phyloP scores from a whole-genome alignment of 2,888 invertebrate species.

The Epistrophella euchroma region DNA sequence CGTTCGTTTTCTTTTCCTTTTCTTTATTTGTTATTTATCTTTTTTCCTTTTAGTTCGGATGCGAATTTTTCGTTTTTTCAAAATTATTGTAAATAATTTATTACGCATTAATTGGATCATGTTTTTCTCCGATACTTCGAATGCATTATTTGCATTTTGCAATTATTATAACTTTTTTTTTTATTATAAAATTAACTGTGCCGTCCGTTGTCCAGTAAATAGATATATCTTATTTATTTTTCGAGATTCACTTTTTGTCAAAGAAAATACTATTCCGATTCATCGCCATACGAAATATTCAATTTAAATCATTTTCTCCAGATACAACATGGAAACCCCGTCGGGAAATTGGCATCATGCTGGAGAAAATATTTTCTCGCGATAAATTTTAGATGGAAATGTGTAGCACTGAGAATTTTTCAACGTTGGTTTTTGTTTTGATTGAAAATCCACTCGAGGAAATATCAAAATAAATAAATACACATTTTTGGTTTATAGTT shows the following conservation, averaged over 20 bases:
- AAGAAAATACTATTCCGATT: not conserved
- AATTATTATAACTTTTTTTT: constrained; percentile 70
- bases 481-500: constrained; percentile 13
- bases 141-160: constrained; percentile 79
- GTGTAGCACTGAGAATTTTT: constrained; percentile 26
- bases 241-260: constrained; percentile 20
- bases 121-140: constrained; percentile 80
- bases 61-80: constrained; percentile 82
- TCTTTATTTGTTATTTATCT: constrained; percentile 80
- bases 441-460: constrained; percentile 28
- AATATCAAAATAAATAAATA: constrained; percentile 40
- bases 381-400: constrained; percentile 38
- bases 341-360: constrained; percentile 64
- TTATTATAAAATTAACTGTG: not conserved
- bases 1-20: constrained; percentile 56
- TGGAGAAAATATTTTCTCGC: constrained; percentile 39
- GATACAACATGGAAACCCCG: constrained; percentile 55
- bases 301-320: constrained; percentile 4
- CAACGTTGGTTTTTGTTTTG: constrained; percentile 25
- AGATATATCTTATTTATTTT: not conserved
- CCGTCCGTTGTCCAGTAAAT: not conserved
- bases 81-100: constrained; percentile 81
- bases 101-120: constrained; percentile 82
- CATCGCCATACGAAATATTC: not conserved
- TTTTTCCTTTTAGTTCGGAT: constrained; percentile 83